Base-by-base conservation (phyloP, 2,888 invertebrate genomes). In the Byasa hedistus region DNA sequence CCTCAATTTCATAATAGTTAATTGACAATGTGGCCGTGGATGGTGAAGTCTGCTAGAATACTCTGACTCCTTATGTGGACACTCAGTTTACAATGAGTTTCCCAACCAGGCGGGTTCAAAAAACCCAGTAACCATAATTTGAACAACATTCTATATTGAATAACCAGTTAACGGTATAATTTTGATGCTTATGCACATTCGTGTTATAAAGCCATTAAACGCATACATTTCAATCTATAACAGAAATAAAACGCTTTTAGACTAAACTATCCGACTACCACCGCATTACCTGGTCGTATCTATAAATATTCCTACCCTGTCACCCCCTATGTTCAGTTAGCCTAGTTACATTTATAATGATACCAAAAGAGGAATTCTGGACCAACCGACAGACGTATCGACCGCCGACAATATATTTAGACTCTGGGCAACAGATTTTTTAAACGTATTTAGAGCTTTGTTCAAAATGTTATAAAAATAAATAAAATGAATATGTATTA, bases 301-400 rank as follows among this genome's bases (percentile, higher is more conserved):
- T 44, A 56, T 62, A 56, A 62, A 62, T 62, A 62, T 61, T n/a
- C 54, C 39, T 48, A 56, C 32, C 8, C 21, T 39, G 56, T 61
- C 24, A 39, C n/a, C 21, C 48, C 24, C 15, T 62, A 48, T 62
- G 39, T 39, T 62, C 27, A 27, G n/a, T 44, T 62, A 56, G 24
- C 62, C 56, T n/a, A 62, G 56, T 48, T 62, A 62, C 62, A 62
- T 62, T 56, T 57, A 62, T 56, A 62, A 62, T 56, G 62, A n/a
- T 62, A 57, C 62, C 44, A 62, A 56, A 62, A 39, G 56, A 55
- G 48, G 62, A 62, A 56, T 62, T 57, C 48, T 44, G 56, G 55
- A 56, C 44, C 19, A 27, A 44, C 24, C 55, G 24, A 22, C 56
- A 56, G 61, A 61, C 55, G 5, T 61, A 61, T 61, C 55, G 61